Evolutionary conservation across 2,888 invertebrate species (phyloP), one percentile per base, ranked within the genome.

Genomic region (Crematogaster levior): DNA sequence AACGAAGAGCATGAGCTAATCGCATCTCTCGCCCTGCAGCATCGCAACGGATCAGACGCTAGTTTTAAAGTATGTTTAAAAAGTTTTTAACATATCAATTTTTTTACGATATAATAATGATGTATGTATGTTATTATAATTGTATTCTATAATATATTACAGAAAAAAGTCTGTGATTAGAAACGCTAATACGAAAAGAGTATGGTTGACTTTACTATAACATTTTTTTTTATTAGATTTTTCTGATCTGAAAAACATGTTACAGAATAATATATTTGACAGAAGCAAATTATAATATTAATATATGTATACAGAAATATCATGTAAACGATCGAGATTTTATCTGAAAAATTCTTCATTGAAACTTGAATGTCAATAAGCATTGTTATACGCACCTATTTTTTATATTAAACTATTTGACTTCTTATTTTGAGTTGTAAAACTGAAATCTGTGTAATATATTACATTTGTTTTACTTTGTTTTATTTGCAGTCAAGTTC

Each of bases 11-110:
- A 95, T 84, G 94, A 95, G 85, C 91, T 95, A 73, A 95, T 95
- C 53, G 94, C 95, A 77, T 89, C 94, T 70, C 94, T 94, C 80
- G 94, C 96, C 85, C 92, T 95, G 90, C 96, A 96, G 92, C 96
- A 96, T 92, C 95, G 97, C 86, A 97, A 97, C 89, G 97, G 97
- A 58, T 97, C 97, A 90, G 97, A 97, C 94, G 97, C 97, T 93
- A 97, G 97, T 95, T 97, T 97, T 95, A 97, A 97, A 96, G 97
- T 97, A 89, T 5, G 51, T 72, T 21, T 37, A 3, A 18, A 65
- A 12, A 30, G 10, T 75, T 61, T 60, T 30, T 74, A 43, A 24
- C 5, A 1, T 7, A 24, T 58, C 6, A 18, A n/a, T n/a, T 66
- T 65, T 63, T 51, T 77, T 51, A 18, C 0, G 12, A 0, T 34